A percentile compares a stretch with the other conserved stretches of the same genome.
Evolutionary conservation across 2,888 invertebrate genomes (phyloP).

Genomic region (Drosophila rellima): DNA sequence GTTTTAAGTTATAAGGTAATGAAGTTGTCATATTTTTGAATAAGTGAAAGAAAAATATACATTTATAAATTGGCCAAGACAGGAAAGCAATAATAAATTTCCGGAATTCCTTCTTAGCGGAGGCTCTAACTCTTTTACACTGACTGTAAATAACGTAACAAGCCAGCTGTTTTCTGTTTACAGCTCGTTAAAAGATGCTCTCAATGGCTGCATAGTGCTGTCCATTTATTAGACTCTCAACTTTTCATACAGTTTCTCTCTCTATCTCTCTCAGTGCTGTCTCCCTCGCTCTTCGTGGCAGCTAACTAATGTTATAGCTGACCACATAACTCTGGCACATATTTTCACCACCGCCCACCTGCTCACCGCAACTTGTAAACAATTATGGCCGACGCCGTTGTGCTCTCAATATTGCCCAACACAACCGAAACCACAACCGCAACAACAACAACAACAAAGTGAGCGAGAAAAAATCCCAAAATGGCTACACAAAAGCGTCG

Average conservation of each 20-base stretch:
- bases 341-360: conserved; percentile 62
- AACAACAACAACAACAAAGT: conserved; percentile 47
- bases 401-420: conserved; percentile 66
- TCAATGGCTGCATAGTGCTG: conserved; percentile 9
- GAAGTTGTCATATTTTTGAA: not conserved
- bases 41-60: not conserved
- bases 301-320: conserved; percentile 49
- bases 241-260: not conserved
- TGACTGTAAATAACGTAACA: not conserved
- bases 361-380: conserved; percentile 76
- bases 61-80: not conserved
- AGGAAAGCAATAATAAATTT: not conserved
- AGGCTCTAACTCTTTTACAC: not conserved
- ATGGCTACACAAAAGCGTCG: conserved; percentile 75
- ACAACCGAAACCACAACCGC: conserved; percentile 52
- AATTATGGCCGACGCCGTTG: conserved; percentile 83
- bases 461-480: conserved; percentile 67
- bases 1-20: not conserved
- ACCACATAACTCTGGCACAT: conserved; percentile 60
- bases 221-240: conserved; percentile 22
- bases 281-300: conserved; percentile 26
- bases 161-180: conserved; percentile 80
- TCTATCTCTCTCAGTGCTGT: conserved; percentile 5
- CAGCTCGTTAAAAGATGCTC: conserved; percentile 35
- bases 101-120: not conserved